Percentiles rank a stretch among this genome's conserved stretches.
phyloP scores from a whole-genome alignment of 2,797 vertebrate species.

The Sebastes steindachneri region DNA sequence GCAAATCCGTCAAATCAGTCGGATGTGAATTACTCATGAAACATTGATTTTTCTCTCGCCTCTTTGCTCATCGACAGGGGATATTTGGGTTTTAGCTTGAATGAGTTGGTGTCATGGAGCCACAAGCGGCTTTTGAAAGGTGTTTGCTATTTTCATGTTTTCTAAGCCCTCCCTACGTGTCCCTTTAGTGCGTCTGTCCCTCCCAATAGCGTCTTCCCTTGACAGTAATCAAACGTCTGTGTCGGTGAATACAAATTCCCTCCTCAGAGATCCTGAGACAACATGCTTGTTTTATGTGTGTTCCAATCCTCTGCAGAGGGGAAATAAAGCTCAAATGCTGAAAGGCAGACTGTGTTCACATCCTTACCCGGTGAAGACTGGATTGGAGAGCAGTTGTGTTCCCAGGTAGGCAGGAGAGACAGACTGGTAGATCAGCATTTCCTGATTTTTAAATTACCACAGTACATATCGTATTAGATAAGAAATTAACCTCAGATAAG shows the following conservation, averaged over 20 bases:
- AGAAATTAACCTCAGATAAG: not conserved
- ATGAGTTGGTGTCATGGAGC: slow-evolving; percentile 11
- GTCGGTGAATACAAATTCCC: slow-evolving; percentile 14
- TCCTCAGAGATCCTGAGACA: slow-evolving; percentile 23
- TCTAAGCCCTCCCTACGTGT: not conserved
- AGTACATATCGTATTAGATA: not conserved
- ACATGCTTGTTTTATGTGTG: slow-evolving; percentile 13
- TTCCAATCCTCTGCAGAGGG: slow-evolving; percentile 8
- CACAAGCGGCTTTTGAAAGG: slow-evolving; percentile 17
- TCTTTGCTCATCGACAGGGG: slow-evolving; percentile 1
- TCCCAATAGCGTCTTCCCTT: not conserved
- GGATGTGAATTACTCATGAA: slow-evolving; percentile 42
- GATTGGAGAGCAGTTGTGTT: not conserved
- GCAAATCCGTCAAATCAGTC: slow-evolving; percentile 24
- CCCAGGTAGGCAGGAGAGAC: not conserved
- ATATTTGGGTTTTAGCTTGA: slow-evolving; percentile 16
- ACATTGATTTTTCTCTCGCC: slow-evolving; percentile 34
- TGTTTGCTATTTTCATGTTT: slow-evolving; percentile 22
- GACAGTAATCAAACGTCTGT: slow-evolving; percentile 26
- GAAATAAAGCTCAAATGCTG: not conserved
- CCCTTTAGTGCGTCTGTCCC: slow-evolving; percentile 1
- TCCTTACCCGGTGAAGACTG: not conserved
- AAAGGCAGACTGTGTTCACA: not conserved
- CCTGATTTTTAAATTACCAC: not conserved
- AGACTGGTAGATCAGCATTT: not conserved